phyloP scores from a whole-genome alignment of 2,888 invertebrate genomes.

The Thelaira solivaga region DNA sequence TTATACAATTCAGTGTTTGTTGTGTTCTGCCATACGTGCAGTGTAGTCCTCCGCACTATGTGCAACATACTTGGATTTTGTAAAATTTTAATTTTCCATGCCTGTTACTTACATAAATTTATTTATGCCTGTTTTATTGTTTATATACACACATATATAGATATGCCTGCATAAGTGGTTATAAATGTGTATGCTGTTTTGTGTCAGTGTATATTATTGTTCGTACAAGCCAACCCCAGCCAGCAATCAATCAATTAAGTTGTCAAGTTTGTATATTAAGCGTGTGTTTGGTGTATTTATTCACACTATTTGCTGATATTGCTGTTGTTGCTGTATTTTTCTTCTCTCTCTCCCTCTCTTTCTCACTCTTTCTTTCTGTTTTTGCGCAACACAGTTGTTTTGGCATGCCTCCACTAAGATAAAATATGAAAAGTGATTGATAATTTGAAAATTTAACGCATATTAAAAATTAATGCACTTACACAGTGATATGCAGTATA shows the following conservation, averaged over 20 bases:
- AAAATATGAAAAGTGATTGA: constrained; percentile 20
- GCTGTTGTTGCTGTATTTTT: too few species aligned
- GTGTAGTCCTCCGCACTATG: too few species aligned
- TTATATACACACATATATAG: neutral
- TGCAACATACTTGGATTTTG: too few species aligned
- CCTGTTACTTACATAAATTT: too few species aligned
- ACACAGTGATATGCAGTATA: neutral
- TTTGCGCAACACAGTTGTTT: constrained; percentile 10
- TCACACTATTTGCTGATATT: constrained; percentile 34
- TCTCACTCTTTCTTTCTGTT: neutral
- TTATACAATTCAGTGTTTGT: too few species aligned
- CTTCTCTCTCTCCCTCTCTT: neutral
- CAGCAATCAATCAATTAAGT: constrained; percentile 56
- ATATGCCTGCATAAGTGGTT: neutral
- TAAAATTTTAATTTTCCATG: too few species aligned
- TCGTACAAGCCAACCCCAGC: constrained; percentile 29
- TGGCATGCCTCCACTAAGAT: neutral
- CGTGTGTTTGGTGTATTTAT: constrained; percentile 42
- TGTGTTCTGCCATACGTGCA: too few species aligned
- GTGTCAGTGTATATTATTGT: constrained; percentile 1
- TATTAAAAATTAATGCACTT: constrained; percentile 4
- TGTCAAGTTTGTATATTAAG: constrained; percentile 51
- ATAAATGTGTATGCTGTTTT: neutral
- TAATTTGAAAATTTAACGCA: constrained; percentile 39
- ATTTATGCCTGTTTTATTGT: too few species aligned